A percentile compares a stretch with the other conserved stretches of the same genome.
These are phyloP conservation scores for Cryptoblepharus egeriae DNA, from an alignment of 2,797 vertebrate genomes.

Conservation along the genomic window DNA sequence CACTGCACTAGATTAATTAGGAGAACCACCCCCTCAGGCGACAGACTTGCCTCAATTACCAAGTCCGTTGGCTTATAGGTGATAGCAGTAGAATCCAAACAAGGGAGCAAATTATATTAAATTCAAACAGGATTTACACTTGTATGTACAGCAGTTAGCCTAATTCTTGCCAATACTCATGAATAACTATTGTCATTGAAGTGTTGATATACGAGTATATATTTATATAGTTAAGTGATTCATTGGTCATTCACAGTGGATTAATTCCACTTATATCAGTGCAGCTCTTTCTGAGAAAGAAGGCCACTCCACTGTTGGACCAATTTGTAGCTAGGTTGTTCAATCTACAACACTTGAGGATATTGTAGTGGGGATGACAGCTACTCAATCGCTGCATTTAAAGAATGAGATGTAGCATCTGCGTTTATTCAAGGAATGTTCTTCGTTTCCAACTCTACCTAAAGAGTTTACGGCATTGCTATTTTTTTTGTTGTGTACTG, in stretches of 20 bases:
- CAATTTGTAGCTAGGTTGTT: background rate
- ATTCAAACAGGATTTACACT: conserved; percentile 41
- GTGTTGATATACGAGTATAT: background rate
- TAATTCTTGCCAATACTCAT: conserved; percentile 8
- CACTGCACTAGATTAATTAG: conserved; percentile 60
- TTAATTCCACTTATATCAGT: background rate
- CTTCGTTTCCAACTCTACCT: background rate
- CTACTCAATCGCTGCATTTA: background rate
- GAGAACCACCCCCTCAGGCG: conserved; percentile 45
- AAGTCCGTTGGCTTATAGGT: conserved; percentile 50
- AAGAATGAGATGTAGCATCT: background rate
- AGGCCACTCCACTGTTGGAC: background rate
- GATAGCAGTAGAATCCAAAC: conserved; percentile 24
- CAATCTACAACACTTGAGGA: background rate
- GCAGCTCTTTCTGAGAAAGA: background rate
- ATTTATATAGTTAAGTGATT: background rate
- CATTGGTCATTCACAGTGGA: background rate
- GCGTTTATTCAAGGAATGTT: background rate
- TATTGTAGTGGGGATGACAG: background rate
- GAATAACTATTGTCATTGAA: background rate
- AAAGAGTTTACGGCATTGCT: background rate
- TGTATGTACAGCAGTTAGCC: background rate
- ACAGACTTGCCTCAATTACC: conserved; percentile 55
- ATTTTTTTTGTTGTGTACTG: background rate
- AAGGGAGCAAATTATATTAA: background rate